phyloP scores from a whole-genome alignment of 2,888 invertebrate genomes.

The Allacma fusca region DNA sequence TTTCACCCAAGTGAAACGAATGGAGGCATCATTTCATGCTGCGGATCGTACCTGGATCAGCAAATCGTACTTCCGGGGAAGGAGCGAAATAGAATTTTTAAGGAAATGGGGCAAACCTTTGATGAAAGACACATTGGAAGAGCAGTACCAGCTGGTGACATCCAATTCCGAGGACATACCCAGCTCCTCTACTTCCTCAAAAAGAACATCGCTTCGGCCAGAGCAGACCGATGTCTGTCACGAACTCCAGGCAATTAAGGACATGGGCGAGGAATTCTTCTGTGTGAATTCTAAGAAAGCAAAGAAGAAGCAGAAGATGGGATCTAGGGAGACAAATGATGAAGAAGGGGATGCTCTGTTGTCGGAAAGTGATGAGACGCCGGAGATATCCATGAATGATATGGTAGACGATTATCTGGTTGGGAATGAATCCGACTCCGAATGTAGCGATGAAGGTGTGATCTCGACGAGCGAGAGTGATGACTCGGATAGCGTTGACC shows the following conservation, averaged over 20 bases:
- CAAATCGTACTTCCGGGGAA: background rate
- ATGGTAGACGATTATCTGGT: background rate
- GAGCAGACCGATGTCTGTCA: background rate
- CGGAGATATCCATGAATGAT: too few species aligned
- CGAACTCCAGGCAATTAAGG: background rate
- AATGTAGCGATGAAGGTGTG: background rate
- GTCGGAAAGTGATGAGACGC: background rate
- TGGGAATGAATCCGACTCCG: background rate
- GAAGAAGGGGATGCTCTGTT: background rate
- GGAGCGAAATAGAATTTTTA: background rate
- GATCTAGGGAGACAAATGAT: background rate
- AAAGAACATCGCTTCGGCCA: too few species aligned
- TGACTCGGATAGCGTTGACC: background rate
- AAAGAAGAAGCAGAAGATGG: background rate
- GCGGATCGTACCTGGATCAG: constrained; percentile 13
- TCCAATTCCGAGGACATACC: background rate
- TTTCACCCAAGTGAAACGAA: background rate
- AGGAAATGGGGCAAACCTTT: background rate
- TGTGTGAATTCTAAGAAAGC: background rate
- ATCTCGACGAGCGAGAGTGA: background rate
- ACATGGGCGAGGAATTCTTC: constrained; percentile 16
- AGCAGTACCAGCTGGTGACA: background rate
- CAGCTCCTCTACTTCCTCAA: background rate
- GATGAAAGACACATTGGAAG: background rate
- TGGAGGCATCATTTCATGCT: constrained; percentile 14